Evolutionary conservation across 2,888 invertebrate genomes (phyloP), one percentile per base, ranked within the genome.

Genomic region (Mesorhabditis sp.): DNA sequence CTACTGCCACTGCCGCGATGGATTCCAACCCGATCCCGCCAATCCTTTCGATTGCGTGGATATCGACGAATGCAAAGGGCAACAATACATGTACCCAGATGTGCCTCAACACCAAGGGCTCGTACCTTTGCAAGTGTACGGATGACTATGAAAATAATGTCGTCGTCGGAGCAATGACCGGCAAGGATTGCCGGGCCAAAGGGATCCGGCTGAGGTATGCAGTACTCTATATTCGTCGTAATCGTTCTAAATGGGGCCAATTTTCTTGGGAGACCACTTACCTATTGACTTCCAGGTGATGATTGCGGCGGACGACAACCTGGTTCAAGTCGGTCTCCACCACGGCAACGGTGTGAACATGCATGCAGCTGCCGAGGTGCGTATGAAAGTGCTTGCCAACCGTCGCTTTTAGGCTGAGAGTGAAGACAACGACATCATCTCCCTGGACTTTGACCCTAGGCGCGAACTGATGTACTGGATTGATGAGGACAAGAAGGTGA

Each of bases 401-500:
- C n/a, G 42, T 5, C 5, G 15, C 41, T 15, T 67, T 62, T 63
- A 76, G 64, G 76, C 75, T 0, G 71, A 74, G 4, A 90, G 76
- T 0, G 90, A 92, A 10, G 95, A 95, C 86, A 92, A 92, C 86
- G 90, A 94, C 67, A 92, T 97, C 69, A 92, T 94, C 83, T 92
- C 94, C 0, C 88, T 98, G 67, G 97, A 96, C 5, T 84, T 84
- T 63, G 83, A 84, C 67, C 81, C 82, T 7, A 74, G 84, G 45
- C 74, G 79, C 43, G 92, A 93, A 85, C 92, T 94, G 86, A 89
- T 97, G 70, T 97, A 93, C 89, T 98, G 97, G 95, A 93, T 94
- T 0, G 96, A 97, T 86, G 92, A 74, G 4, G 68, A 68, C 62
- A 73, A 76, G 41, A 72, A 70, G 58, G 15, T 45, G 4, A 45